Conservation (phyloP, 1,140 invertebrate species). For the Adelges cooleyi region DNA sequence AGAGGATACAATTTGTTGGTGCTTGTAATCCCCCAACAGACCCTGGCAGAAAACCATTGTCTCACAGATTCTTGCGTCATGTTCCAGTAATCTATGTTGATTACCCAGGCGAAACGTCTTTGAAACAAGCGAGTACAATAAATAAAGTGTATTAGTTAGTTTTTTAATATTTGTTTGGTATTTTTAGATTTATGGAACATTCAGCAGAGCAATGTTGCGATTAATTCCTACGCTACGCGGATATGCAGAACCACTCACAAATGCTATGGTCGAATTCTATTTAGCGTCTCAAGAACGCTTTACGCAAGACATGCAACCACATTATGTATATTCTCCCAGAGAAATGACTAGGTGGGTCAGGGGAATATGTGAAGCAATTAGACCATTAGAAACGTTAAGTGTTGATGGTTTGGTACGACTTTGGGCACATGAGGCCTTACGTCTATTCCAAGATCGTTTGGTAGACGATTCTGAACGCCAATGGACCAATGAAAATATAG, state of each 20-base stretch:
- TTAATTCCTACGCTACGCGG: slow-evolving; percentile 78
- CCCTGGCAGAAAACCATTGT: slow-evolving; percentile 94
- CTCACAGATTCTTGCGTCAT: slow-evolving; percentile 83
- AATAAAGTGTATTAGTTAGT: slow-evolving; percentile 24
- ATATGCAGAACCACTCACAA: slow-evolving; percentile 92
- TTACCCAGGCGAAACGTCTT: slow-evolving; percentile 94
- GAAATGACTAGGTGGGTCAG: slow-evolving; percentile 99
- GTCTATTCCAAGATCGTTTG: slow-evolving; percentile 92
- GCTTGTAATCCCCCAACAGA: slow-evolving; percentile 99
- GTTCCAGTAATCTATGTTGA: slow-evolving; percentile 99
- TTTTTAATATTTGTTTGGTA: slow-evolving; percentile 23
- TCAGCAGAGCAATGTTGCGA: slow-evolving; percentile 92
- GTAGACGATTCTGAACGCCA: slow-evolving; percentile 87
- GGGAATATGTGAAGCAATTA: slow-evolving; percentile 96
- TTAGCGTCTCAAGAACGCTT: slow-evolving; percentile 92
- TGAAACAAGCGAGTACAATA: slow-evolving; percentile 65
- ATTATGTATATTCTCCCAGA: slow-evolving; percentile 98
- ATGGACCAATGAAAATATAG: slow-evolving; percentile 99
- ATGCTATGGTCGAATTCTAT: slow-evolving; percentile 99
- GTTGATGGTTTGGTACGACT: slow-evolving; percentile 91
- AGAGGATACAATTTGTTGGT: slow-evolving; percentile 98
- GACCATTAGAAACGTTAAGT: slow-evolving; percentile 78
- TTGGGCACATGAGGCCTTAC: slow-evolving; percentile 96
- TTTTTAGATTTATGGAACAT: slow-evolving; percentile 88
- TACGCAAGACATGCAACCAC: slow-evolving; percentile 99